Percentiles rank a stretch among this genome's conserved stretches.
Conservation (phyloP, 2,888 invertebrate species). For the Noctua janthe region DNA sequence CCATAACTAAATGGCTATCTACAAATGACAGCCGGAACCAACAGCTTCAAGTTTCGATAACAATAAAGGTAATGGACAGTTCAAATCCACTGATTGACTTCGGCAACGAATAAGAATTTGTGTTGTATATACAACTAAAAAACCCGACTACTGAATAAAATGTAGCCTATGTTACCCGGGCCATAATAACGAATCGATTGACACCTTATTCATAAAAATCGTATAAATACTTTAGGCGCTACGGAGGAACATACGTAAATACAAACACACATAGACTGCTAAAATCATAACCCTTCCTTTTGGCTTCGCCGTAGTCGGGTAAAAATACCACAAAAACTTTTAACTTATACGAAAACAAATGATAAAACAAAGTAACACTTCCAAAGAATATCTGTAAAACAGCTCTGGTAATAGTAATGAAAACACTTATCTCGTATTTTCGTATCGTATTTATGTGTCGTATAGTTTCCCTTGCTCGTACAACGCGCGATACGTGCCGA, state of each 20-base stretch:
- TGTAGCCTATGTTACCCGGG: no score
- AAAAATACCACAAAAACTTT: constrained; percentile 1
- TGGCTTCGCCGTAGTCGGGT: no score
- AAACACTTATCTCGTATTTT: constrained; percentile 55
- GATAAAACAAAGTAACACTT: background rate
- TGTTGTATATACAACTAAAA: no score
- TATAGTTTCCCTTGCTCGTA: constrained; percentile 45
- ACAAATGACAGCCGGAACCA: background rate
- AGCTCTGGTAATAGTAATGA: constrained; percentile 40
- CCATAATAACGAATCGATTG: no score
- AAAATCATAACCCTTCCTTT: no score
- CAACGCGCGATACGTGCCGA: constrained; percentile 54
- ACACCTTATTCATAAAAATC: no score
- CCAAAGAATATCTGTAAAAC: constrained; percentile 21
- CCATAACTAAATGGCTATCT: background rate
- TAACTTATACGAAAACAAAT: background rate
- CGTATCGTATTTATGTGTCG: constrained; percentile 41
- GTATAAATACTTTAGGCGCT: no score
- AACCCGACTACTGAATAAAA: no score
- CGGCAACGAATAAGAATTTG: no score
- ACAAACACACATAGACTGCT: no score
- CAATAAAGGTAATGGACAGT: background rate
- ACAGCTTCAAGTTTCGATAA: background rate
- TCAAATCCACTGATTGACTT: background rate
- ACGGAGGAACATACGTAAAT: no score